Base-by-base conservation (phyloP, 2,113 vertebrate genomes). In the Emydura subglobosa region DNA sequence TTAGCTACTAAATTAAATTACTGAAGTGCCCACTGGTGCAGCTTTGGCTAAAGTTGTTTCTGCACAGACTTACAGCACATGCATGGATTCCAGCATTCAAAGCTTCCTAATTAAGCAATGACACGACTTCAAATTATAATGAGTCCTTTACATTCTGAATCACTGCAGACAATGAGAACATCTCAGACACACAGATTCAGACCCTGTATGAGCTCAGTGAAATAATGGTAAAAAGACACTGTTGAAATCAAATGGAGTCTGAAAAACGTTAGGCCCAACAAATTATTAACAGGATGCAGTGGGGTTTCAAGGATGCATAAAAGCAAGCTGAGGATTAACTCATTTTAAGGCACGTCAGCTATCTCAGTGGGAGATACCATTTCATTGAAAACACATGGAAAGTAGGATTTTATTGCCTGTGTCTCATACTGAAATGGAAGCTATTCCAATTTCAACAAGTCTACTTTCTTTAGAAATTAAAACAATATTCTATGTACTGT, bases 1-100 rank as follows among this genome's bases (percentile, higher is more conserved):
- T 92, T 90, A 93, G 51, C 55, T 57, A 84, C 53, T 92, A 92
- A 83, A 95, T 86, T 94, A 84, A 95, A 61, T 39, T 91, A 80
- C 53, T 49, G 21, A 5, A 84, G n/a, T 68, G 44, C 47, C 85
- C 50, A 10, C 21, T 39, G 85, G 24, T 29, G 34, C 74, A 87
- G 79, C 50, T 81, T 49, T 74, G 61, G 61, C 84, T 79, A 13
- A 44, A 79, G 11, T 42, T 51, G 76, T 90, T 94, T 76, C 61
- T 79, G 57, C 10, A 39, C 13, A 92, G 24, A 7, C 74, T 83
- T 92, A 83, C 21, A 88, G n/a, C 44, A 87, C 5, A 55, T 49
- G 19, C 78, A 91, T 7, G 78, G 65, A 79, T 12, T 83, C 57
- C 13, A 86, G 54, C 42, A 90, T 86, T 92, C 78, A 94, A 94